Evolutionary conservation across 2,888 invertebrate species (phyloP).

Genomic region (Hydrotaea diabolus): DNA sequence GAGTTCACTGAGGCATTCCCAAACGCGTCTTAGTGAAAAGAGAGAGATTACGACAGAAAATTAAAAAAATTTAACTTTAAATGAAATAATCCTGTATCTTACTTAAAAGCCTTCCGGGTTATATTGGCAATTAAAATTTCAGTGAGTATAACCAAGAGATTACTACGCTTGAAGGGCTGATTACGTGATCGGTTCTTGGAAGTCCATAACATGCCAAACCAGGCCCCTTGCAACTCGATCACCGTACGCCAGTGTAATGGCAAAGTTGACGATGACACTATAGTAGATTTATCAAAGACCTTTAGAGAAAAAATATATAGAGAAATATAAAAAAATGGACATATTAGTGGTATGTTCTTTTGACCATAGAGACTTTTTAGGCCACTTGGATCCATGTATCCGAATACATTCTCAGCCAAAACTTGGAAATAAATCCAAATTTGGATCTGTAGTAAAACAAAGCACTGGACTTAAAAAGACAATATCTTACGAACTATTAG

Average conservation of each 20-base stretch:
- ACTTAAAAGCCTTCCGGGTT: conserved; percentile 71
- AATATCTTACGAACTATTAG: no score
- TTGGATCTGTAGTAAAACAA: no score
- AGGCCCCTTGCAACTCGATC: conserved; percentile 72
- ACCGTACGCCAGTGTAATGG: conserved; percentile 71
- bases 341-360: no score
- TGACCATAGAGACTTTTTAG: no score
- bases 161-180: conserved; percentile 68
- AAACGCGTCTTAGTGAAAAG: conserved; percentile 71
- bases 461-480: no score
- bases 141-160: conserved; percentile 72
- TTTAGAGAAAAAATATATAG: conserved; percentile 46
- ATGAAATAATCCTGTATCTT: conserved; percentile 45
- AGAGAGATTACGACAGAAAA: no score
- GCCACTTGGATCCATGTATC: no score
- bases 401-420: no score
- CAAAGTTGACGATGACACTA: conserved; percentile 66
- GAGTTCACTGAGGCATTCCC: conserved; percentile 70
- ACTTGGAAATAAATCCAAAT: no score
- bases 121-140: conserved; percentile 72
- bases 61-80: no score
- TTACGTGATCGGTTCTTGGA: conserved; percentile 54
- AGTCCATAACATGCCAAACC: conserved; percentile 71
- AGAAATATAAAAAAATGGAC: background rate
- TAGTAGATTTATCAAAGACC: conserved; percentile 71